phyloP scores from a whole-genome alignment of 2,113 vertebrate species.

The Holacanthus passer region DNA sequence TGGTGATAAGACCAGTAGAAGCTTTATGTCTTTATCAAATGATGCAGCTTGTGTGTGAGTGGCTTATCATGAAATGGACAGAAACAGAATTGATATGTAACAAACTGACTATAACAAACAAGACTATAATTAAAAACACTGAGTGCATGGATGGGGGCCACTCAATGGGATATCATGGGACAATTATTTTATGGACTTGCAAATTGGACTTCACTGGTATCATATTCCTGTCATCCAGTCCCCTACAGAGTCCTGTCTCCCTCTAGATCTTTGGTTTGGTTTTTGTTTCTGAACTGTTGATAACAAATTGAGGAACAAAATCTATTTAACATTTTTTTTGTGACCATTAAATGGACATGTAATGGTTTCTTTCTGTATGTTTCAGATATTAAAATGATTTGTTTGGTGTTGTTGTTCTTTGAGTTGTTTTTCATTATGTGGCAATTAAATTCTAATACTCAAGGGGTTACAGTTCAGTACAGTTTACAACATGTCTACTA shows the following conservation, averaged over 20 bases:
- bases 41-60: background rate
- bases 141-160: background rate
- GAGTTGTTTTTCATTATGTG: background rate
- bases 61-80: slow-evolving; percentile 3
- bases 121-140: background rate
- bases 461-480: background rate
- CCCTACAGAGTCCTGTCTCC: background rate
- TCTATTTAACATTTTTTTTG: background rate
- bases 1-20: background rate
- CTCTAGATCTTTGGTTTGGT: no score
- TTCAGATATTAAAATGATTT: background rate
- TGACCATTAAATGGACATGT: background rate
- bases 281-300: background rate
- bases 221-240: background rate
- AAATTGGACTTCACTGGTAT: slow-evolving; percentile 8
- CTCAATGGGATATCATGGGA: background rate
- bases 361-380: background rate
- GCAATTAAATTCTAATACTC: background rate
- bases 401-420: background rate
- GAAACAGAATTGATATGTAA: background rate
- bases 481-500: slow-evolving; percentile 8
- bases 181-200: background rate
- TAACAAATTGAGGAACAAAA: background rate
- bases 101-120: background rate
- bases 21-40: slow-evolving; percentile 8